A percentile compares a stretch with the other conserved stretches of the same genome.
Conservation (phyloP, 35 echinoderm and acorn worm species). For the Patiria miniata region DNA sequence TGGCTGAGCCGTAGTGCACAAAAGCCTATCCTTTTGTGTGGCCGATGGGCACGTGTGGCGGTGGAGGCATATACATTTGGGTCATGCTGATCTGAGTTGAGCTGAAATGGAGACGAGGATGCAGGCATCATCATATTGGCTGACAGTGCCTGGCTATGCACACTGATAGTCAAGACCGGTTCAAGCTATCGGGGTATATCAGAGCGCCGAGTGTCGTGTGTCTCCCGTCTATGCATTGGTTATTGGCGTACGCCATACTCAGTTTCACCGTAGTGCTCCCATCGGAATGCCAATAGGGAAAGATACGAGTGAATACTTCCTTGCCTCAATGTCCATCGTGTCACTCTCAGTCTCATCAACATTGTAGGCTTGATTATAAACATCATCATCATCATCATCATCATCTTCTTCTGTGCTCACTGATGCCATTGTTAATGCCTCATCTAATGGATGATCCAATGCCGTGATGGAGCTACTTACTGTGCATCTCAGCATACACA, state of each 20-base stretch:
- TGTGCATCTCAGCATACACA: neutral
- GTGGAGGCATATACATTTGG: conserved; percentile 27
- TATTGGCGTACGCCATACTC: conserved; percentile 2
- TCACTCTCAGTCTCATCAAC: neutral
- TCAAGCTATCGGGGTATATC: conserved; percentile 7
- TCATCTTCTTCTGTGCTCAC: neutral
- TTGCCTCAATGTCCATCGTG: neutral
- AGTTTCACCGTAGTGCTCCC: conserved; percentile 5
- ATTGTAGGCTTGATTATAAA: no score
- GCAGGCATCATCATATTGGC: conserved; percentile 18
- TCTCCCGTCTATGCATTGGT: conserved; percentile 1
- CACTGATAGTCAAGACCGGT: neutral
- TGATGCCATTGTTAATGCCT: neutral
- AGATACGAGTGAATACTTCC: conserved; percentile 20
- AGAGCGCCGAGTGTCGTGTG: conserved; percentile 5
- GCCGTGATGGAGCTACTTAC: conserved; percentile 10
- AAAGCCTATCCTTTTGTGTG: conserved; percentile 31
- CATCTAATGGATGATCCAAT: no score
- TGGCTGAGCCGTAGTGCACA: conserved; percentile 24
- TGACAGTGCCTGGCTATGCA: conserved; percentile 16
- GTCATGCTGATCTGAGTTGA: conserved; percentile 28
- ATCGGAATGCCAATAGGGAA: conserved; percentile 22
- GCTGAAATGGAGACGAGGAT: conserved; percentile 14
- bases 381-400: conserved; percentile 9
- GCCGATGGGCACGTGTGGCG: conserved; percentile 17